Evolutionary conservation across 2,113 vertebrate genomes (phyloP), one percentile per base, ranked within the genome.

Genomic region (Meriones unguiculatus): DNA sequence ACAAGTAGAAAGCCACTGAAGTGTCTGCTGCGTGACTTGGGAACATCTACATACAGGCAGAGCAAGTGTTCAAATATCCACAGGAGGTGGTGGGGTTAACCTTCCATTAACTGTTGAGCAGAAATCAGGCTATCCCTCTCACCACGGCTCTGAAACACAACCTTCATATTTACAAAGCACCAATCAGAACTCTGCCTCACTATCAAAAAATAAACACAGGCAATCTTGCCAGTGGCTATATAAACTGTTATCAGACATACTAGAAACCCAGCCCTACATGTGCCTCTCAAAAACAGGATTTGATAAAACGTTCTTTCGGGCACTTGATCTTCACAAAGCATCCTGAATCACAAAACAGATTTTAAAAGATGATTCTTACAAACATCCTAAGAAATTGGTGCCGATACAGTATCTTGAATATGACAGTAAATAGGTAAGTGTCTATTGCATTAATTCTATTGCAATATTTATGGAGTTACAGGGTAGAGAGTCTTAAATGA

Each of bases 251-350:
- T 81, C 76, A 93, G 91, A 96, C 50, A 84, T 13, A 82, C 1
- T 78, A 67, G 93, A 91, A 93, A 77, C 32, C 46, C 67, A 92
- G 84, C 5, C 24, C 64, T n/a, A 64, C 38, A 91, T 15, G 89
- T 57, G 50, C 7, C 86, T 80, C 54, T 88, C 25, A 76, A 75
- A 90, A 86, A 46, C 38, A 20, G 17, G 81, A 82, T 69, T 41
- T 87, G 35, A 87, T 87, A 69, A 92, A 93, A 72, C 15, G 35
- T 2, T 41, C 76, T 54, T 52, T 88, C 78, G n/a, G 54, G 65
- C 32, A 38, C 28, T 92, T 38, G 76, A 64, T 95, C 92, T 85
- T 90, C 88, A 97, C 35, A 87, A 35, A 93, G 86, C 77, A 96
- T 12, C 32, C 32, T 84, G 85, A 59, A 50, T 89, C 62, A 96